phyloP scores from a whole-genome alignment of 2,888 invertebrate genomes.

The Amblyjoppa proteus region DNA sequence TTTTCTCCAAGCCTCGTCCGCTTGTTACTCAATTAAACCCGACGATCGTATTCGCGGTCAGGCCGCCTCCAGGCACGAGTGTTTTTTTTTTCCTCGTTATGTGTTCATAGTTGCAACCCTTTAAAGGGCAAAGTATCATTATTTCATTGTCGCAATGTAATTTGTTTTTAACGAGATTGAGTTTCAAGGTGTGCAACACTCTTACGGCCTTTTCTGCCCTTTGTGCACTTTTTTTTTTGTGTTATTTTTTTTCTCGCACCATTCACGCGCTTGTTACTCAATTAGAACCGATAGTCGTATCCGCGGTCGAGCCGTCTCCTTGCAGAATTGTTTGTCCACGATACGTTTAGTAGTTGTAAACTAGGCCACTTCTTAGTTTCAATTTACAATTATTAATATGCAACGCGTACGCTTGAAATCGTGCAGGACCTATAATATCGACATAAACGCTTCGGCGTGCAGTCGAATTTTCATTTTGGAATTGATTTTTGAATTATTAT shows the following conservation, averaged over 20 bases:
- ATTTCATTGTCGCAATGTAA: conserved; percentile 18
- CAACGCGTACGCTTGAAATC: too few relatives aligned
- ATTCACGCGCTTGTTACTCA: conserved; percentile 76
- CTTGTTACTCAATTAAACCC: conserved; percentile 81
- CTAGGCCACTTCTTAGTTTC: too few relatives aligned
- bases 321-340: too few relatives aligned
- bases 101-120: too few relatives aligned
- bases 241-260: not conserved
- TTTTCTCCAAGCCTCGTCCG: conserved; percentile 64
- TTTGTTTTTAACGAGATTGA: not conserved
- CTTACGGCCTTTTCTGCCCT: not conserved
- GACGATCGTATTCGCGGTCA: conserved; percentile 75
- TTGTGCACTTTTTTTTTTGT: conserved; percentile 20
- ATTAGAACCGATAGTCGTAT: conserved; percentile 81
- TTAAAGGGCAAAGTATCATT: too few relatives aligned
- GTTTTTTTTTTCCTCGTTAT: too few relatives aligned
- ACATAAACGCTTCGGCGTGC: too few relatives aligned
- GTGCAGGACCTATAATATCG: too few relatives aligned
- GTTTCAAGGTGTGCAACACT: conserved; percentile 13
- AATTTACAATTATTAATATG: too few relatives aligned
- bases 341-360: too few relatives aligned
- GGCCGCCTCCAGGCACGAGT: conserved; percentile 4
- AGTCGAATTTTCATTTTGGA: too few relatives aligned
- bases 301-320: conserved; percentile 35
- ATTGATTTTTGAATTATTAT: too few relatives aligned